These are phyloP conservation scores for Monopterus albus DNA, from an alignment of 2,113 vertebrate species.

Conservation along the genomic window DNA sequence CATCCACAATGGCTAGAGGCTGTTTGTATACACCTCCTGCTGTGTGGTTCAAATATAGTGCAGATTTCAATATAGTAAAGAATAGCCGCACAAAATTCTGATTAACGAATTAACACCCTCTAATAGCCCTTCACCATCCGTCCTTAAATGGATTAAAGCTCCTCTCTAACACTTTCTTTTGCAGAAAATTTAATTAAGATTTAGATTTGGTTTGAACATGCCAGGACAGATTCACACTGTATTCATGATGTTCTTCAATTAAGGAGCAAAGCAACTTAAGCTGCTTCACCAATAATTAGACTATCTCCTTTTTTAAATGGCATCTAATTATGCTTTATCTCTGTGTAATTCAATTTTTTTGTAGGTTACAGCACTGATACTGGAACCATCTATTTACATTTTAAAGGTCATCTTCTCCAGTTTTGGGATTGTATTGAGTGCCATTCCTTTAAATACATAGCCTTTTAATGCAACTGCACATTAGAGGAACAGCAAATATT, in stretches of 20 bases:
- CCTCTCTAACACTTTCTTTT: conserved; percentile 81
- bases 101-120: conserved; percentile 83
- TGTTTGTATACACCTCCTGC: conserved; percentile 76
- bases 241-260: conserved; percentile 82
- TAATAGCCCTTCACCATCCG: conserved; percentile 83
- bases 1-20: conserved; percentile 71
- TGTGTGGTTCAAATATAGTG: conserved; percentile 74
- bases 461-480: conserved; percentile 34
- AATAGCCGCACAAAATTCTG: conserved; percentile 80
- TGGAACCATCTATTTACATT: conserved; percentile 59
- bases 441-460: conserved; percentile 32
- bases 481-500: conserved; percentile 43
- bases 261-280: conserved; percentile 83
- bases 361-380: conserved; percentile 53
- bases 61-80: conserved; percentile 73
- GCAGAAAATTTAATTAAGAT: conserved; percentile 85
- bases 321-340: conserved; percentile 83
- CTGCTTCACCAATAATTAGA: conserved; percentile 85
- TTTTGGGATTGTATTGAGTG: conserved; percentile 28
- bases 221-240: conserved; percentile 79
- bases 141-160: conserved; percentile 83
- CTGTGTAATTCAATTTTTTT: conserved; percentile 80
- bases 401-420: conserved; percentile 66
- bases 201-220: conserved; percentile 85
- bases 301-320: conserved; percentile 79